phyloP scores from a whole-genome alignment of 2,113 vertebrate genomes.

The Nettapus auritus region DNA sequence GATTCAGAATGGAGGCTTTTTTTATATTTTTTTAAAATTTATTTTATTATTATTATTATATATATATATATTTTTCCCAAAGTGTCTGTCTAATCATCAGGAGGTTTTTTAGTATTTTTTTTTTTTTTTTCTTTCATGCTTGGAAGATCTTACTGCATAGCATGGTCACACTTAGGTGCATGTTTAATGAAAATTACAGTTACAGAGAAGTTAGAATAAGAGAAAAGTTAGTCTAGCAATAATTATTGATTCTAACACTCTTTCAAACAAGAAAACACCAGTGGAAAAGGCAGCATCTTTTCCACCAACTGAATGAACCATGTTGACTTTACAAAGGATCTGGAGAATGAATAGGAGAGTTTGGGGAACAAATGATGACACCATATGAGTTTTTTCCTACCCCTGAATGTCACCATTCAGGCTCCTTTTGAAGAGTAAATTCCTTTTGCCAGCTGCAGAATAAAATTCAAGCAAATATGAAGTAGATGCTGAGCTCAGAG shows the following conservation, averaged over 20 bases:
- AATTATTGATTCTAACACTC: not conserved
- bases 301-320: not conserved
- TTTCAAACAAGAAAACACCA: not conserved
- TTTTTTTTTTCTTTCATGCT: not conserved
- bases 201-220: not conserved
- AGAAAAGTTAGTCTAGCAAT: not conserved
- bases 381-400: not conserved
- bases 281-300: not conserved
- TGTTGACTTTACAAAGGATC: not conserved
- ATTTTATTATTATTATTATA: too few species aligned
- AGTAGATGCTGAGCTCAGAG: not conserved
- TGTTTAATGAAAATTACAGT: slow-evolving; percentile 2
- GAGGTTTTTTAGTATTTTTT: not conserved
- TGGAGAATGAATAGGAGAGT: not conserved
- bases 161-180: not conserved
- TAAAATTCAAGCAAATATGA: not conserved
- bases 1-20: not conserved
- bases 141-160: not conserved
- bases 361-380: not conserved
- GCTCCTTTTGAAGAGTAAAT: not conserved
- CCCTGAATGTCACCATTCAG: not conserved
- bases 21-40: not conserved
- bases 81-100: not conserved
- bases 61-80: not conserved
- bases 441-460: not conserved